phyloP scores from a whole-genome alignment of 2,113 vertebrate genomes.

The Osmerus eperlanus region DNA sequence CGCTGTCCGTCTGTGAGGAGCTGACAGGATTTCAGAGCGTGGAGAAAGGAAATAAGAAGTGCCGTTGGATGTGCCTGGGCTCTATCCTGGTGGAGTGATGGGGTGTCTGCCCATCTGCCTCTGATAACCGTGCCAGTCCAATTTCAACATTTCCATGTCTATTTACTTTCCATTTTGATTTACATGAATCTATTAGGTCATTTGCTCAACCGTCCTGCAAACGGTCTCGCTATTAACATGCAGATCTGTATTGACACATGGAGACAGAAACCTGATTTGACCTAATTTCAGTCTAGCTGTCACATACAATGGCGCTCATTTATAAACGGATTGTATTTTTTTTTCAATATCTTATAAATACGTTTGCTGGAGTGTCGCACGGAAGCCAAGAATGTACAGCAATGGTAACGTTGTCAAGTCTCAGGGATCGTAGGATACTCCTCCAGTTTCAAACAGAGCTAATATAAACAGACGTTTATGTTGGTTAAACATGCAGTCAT shows the following conservation, averaged over 20 bases:
- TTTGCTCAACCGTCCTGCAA: conserved; percentile 22
- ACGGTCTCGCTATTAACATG: conserved; percentile 28
- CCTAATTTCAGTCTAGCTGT: neutral
- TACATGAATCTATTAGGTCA: conserved; percentile 40
- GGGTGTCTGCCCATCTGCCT: conserved; percentile 50
- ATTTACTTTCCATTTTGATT: conserved; percentile 53
- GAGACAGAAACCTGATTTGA: conserved; percentile 5
- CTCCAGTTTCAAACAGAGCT: too few species aligned
- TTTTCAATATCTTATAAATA: too few species aligned
- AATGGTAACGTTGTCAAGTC: too few species aligned
- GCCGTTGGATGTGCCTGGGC: conserved; percentile 51
- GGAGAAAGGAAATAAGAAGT: conserved; percentile 64
- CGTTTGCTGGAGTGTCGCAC: too few species aligned
- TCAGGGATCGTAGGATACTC: too few species aligned
- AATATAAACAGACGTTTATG: too few species aligned
- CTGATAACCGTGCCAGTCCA: conserved; percentile 51
- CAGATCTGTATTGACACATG: conserved; percentile 19
- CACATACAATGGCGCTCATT: neutral
- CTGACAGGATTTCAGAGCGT: conserved; percentile 69
- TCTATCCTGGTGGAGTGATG: conserved; percentile 57
- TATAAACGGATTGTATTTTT: neutral
- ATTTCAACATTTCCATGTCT: conserved; percentile 59
- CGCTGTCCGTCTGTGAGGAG: conserved; percentile 60
- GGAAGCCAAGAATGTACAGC: too few species aligned
- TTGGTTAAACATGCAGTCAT: too few species aligned